Evolutionary conservation across 2,113 vertebrate genomes (phyloP), one percentile per base, ranked within the genome.

Genomic region (Anser cygnoides): DNA sequence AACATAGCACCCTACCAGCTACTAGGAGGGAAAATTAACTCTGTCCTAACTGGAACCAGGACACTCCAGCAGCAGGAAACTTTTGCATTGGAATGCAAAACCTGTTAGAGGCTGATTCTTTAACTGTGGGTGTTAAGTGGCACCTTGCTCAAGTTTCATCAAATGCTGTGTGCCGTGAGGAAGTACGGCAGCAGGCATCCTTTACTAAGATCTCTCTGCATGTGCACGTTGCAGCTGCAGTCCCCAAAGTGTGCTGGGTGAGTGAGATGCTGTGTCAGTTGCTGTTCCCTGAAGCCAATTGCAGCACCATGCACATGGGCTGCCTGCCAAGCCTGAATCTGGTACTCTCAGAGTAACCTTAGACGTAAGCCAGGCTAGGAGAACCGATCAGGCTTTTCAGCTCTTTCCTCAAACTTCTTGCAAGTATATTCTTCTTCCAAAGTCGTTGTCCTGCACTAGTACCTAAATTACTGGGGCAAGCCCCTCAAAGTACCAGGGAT

Each of bases 281-380:
- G 14, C 52, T 61, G 43, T 35, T 16, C 12, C 2, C 19, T 67
- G n/a, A 4, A 76, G 1, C 21, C 61, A 12, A 63, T 10, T 0
- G 0, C 4, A 61, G 11, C 1, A 25, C 9, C 23, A 9, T 35
- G 37, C 54, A 29, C 14, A 29, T 21, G 7, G 3, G 5, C 21
- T 0, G 0, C 86, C 13, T 44, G 10, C 49, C 14, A 63, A 37
- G 1, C 66, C 31, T 63, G 29, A 82, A 63, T n/a, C 31, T 14
- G 3, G 15, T 81, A 4, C 9, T 71, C 29, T 37, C 37, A 55
- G 58, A 77, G 68, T 39, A 80, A 37, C 13, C 11, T 33, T 33
- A 61, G 35, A 70, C 18, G 62, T 66, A 63, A 76, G 25, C 11
- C 23, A 29, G 25, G 9, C 11, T 29, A 2, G 8, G 55, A 49